Conservation (phyloP, 2,797 vertebrate genomes). For the Microchirus variegatus region DNA sequence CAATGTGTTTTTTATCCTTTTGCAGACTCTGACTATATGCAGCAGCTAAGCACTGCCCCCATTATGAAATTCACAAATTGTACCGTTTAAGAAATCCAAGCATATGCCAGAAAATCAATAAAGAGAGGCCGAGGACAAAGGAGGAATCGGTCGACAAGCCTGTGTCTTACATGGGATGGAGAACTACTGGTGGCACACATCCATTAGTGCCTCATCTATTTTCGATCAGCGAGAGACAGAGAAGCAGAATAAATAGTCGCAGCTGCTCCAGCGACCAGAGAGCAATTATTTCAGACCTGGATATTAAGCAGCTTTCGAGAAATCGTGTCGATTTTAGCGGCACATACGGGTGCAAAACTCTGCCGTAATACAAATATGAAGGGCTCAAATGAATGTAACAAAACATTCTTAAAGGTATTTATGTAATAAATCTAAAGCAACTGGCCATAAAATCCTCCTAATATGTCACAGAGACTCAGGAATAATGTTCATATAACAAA, state of each 20-base stretch:
- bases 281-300: too few relatives aligned
- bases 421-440: too few relatives aligned
- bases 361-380: too few relatives aligned
- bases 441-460: too few relatives aligned
- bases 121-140: slow-evolving; percentile 43
- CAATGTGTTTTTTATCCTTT: slow-evolving; percentile 4
- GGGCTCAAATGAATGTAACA: too few relatives aligned
- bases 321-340: too few relatives aligned
- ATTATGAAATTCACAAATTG: slow-evolving; percentile 49
- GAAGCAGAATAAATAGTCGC: slow-evolving; percentile 43
- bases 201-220: slow-evolving; percentile 65
- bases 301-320: too few relatives aligned
- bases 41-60: slow-evolving; percentile 20
- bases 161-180: slow-evolving; percentile 41
- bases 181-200: slow-evolving; percentile 47
- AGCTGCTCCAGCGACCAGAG: slow-evolving; percentile 35
- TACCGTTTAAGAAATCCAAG: slow-evolving; percentile 45
- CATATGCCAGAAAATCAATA: slow-evolving; percentile 60
- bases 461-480: too few relatives aligned
- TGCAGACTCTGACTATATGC: slow-evolving; percentile 19
- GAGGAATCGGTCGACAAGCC: slow-evolving; percentile 28
- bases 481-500: too few relatives aligned
- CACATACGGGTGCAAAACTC: too few relatives aligned
- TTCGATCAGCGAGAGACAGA: slow-evolving; percentile 58
- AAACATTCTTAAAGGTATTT: too few relatives aligned